A percentile compares a stretch with the other conserved stretches of the same genome.
phyloP scores from a whole-genome alignment of 1,140 invertebrate genomes.

The Hyles vespertilio region DNA sequence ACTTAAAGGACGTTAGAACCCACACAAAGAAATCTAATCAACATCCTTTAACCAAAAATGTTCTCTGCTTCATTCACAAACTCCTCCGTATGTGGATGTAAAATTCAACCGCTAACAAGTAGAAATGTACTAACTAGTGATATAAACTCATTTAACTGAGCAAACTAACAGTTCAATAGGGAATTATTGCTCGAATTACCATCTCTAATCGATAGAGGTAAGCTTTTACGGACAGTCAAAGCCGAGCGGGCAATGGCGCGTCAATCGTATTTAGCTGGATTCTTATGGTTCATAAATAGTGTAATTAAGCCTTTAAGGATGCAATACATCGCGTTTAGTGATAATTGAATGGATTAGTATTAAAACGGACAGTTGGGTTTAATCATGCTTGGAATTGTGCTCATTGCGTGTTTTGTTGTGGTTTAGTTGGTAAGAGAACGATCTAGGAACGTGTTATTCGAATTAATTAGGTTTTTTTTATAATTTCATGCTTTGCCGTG shows the following conservation, averaged over 20 bases:
- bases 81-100: neutral
- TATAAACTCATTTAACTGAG: slow-evolving; percentile 40
- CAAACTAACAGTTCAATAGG: slow-evolving; percentile 43
- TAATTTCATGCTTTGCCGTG: too few species aligned
- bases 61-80: too few species aligned
- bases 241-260: slow-evolving; percentile 18
- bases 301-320: slow-evolving; percentile 35
- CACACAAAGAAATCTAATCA: too few species aligned
- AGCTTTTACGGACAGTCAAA: slow-evolving; percentile 28
- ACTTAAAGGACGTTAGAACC: too few species aligned
- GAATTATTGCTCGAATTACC: slow-evolving; percentile 39
- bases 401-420: too few species aligned
- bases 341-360: slow-evolving; percentile 24
- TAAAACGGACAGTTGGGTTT: too few species aligned
- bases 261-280: slow-evolving; percentile 28
- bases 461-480: too few species aligned
- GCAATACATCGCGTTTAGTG: slow-evolving; percentile 25
- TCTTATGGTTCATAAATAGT: slow-evolving; percentile 14
- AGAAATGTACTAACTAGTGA: slow-evolving; percentile 23
- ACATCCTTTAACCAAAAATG: too few species aligned
- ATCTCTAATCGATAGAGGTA: slow-evolving; percentile 30
- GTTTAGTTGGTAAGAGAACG: too few species aligned
- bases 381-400: too few species aligned
- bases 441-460: too few species aligned
- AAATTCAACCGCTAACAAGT: slow-evolving; percentile 17